Percentiles rank a stretch among this genome's conserved stretches.
Conservation (phyloP, 2,888 invertebrate species). For the Theretra japonica region DNA sequence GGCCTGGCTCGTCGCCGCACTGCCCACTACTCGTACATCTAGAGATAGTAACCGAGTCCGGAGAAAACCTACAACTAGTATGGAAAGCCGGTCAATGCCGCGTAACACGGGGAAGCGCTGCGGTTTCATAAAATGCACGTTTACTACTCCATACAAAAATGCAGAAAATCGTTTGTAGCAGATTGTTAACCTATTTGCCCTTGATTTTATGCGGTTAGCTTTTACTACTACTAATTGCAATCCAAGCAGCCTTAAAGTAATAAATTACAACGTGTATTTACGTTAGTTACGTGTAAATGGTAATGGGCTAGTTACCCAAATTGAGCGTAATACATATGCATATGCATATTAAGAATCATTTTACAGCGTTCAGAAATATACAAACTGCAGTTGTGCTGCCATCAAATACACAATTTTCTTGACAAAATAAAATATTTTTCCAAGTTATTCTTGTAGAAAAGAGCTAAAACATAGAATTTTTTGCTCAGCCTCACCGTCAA, state of each 20-base stretch:
- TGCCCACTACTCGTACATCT: constrained; percentile 33
- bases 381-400: not conserved
- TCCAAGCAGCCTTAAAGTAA: not conserved
- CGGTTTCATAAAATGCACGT: constrained; percentile 28
- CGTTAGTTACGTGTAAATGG: too few relatives aligned
- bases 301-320: too few relatives aligned
- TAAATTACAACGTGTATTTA: not conserved
- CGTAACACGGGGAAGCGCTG: constrained; percentile 29
- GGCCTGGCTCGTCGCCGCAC: constrained; percentile 46
- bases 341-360: too few relatives aligned
- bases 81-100: constrained; percentile 47
- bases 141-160: constrained; percentile 18
- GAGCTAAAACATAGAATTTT: not conserved
- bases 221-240: not conserved
- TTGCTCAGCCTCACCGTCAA: not conserved
- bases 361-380: too few relatives aligned
- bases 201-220: not conserved
- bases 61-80: constrained; percentile 43
- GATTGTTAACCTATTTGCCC: not conserved
- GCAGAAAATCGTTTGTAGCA: not conserved
- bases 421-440: not conserved
- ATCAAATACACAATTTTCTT: too few relatives aligned
- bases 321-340: too few relatives aligned
- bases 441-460: not conserved
- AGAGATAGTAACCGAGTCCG: constrained; percentile 36